These are phyloP conservation scores for Characodon lateralis DNA, from an alignment of 2,797 vertebrate genomes.

Conservation along the genomic window DNA sequence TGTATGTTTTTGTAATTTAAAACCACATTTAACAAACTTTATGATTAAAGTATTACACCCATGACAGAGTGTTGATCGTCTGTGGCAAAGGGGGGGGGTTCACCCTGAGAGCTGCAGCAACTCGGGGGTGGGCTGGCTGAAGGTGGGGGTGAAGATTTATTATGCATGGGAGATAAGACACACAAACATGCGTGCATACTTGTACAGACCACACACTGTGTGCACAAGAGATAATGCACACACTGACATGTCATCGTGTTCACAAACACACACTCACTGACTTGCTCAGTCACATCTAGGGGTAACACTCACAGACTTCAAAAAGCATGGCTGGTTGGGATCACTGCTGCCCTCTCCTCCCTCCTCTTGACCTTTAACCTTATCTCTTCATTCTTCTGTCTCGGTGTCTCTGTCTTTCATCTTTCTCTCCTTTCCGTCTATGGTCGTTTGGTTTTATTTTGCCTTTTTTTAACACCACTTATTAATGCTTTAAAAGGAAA, in stretches of 20 bases:
- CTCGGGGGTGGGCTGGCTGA: background rate
- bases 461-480: background rate
- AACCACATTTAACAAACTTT: background rate
- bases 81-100: background rate
- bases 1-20: background rate
- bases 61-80: background rate
- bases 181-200: constrained; percentile 31
- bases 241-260: constrained; percentile 27
- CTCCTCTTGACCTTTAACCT: constrained; percentile 70
- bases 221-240: constrained; percentile 39
- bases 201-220: constrained; percentile 60
- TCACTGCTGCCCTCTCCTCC: constrained; percentile 60
- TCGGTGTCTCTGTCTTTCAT: constrained; percentile 54
- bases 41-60: background rate
- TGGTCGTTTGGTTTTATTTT: background rate
- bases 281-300: constrained; percentile 15
- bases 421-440: constrained; percentile 35
- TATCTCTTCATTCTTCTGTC: constrained; percentile 49
- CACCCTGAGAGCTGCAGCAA: constrained; percentile 13
- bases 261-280: constrained; percentile 31
- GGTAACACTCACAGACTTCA: constrained; percentile 41
- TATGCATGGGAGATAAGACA: constrained; percentile 44
- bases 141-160: constrained; percentile 43
- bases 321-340: constrained; percentile 51
- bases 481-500: too few relatives aligned